Evolutionary conservation across 2,113 vertebrate genomes (phyloP).

Genomic region (Isurus oxyrinchus): DNA sequence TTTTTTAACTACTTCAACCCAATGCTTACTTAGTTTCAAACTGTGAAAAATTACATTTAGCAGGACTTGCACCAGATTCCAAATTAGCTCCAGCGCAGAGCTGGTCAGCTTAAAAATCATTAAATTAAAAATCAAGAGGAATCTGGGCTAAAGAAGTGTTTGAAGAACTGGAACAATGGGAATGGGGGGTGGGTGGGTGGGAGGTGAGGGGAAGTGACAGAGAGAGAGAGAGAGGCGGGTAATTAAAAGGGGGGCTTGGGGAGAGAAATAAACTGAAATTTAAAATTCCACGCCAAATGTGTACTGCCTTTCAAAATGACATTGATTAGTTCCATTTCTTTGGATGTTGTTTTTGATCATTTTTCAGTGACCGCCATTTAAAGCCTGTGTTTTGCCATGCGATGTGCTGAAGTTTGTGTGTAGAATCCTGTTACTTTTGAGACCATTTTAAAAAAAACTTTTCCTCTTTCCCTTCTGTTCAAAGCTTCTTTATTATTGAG

Average conservation of each 20-base stretch:
- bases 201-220: background rate
- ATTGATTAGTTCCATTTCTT: slow-evolving; percentile 22
- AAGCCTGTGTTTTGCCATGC: slow-evolving; percentile 1
- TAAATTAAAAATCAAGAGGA: background rate
- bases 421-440: slow-evolving; percentile 28
- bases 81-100: background rate
- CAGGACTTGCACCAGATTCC: background rate
- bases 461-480: background rate
- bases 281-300: background rate
- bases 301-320: slow-evolving; percentile 6
- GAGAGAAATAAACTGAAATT: background rate
- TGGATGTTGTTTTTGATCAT: background rate
- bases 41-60: background rate
- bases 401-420: slow-evolving; percentile 8
- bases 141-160: background rate
- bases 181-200: background rate
- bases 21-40: background rate
- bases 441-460: background rate
- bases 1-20: background rate
- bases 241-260: background rate
- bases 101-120: background rate
- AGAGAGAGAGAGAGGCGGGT: background rate
- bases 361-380: background rate
- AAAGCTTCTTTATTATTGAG: background rate
- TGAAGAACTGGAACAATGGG: background rate